A percentile compares a stretch with the other conserved stretches of the same genome.
Evolutionary conservation across 1,140 invertebrate species (phyloP).

Genomic region (Drosophila eugracilis): DNA sequence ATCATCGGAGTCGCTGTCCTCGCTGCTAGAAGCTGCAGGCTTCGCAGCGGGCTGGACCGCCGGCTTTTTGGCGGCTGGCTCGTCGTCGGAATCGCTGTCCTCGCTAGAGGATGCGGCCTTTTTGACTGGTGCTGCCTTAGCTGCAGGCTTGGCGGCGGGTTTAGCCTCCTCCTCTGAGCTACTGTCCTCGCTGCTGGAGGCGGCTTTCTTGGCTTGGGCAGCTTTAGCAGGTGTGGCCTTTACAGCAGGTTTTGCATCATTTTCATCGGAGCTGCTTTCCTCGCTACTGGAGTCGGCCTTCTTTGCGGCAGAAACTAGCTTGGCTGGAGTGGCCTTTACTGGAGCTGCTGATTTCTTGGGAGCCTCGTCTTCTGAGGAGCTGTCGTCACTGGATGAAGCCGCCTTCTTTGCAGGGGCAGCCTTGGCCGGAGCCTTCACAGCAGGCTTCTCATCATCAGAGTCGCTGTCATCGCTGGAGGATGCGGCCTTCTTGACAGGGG

Average conservation of each 20-base stretch:
- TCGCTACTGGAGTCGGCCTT: slow-evolving; percentile 40
- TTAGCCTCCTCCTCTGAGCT: slow-evolving; percentile 58
- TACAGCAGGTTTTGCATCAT: slow-evolving; percentile 36
- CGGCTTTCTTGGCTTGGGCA: slow-evolving; percentile 30
- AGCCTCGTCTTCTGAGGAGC: slow-evolving; percentile 55
- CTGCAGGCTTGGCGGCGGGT: slow-evolving; percentile 60
- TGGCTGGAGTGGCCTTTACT: slow-evolving; percentile 38
- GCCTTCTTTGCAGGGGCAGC: slow-evolving; percentile 31
- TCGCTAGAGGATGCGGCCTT: slow-evolving; percentile 74
- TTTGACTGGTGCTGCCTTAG: slow-evolving; percentile 43
- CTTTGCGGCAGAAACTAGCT: slow-evolving; percentile 29
- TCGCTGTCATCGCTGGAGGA: slow-evolving; percentile 62
- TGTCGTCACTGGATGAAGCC: slow-evolving; percentile 57
- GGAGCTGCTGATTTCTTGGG: slow-evolving; percentile 52
- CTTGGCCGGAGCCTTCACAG: slow-evolving; percentile 33
- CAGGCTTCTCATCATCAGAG: slow-evolving; percentile 50
- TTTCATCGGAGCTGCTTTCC: slow-evolving; percentile 45
- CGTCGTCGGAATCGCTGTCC: slow-evolving; percentile 47
- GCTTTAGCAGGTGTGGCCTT: slow-evolving; percentile 35
- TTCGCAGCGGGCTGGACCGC: slow-evolving; percentile 27
- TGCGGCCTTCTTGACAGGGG: slow-evolving; percentile 60
- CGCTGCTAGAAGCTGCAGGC: slow-evolving; percentile 34
- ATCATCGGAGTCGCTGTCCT: slow-evolving; percentile 55
- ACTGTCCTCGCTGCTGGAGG: slow-evolving; percentile 63
- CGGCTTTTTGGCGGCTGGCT: slow-evolving; percentile 50